Percentiles rank a stretch among this genome's conserved stretches.
These are phyloP conservation scores for Philypnodon macrostomus DNA, from an alignment of 2,797 vertebrate species.

Conservation along the genomic window DNA sequence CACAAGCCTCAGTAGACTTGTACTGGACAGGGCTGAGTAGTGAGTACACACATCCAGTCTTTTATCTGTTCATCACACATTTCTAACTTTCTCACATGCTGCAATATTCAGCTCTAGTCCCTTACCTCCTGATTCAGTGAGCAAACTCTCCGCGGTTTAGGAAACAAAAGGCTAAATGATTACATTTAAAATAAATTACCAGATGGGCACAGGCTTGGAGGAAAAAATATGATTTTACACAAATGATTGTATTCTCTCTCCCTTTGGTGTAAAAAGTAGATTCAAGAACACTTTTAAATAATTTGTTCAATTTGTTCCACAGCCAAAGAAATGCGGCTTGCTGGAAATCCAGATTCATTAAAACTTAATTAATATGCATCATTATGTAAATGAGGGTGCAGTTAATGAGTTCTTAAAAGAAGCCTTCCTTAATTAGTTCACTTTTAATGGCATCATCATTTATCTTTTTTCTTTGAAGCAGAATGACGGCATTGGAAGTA, in stretches of 20 bases:
- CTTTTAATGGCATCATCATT: constrained; percentile 99
- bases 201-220: constrained; percentile 88
- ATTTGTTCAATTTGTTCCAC: constrained; percentile 99
- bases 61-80: constrained; percentile 50
- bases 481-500: constrained; percentile 92
- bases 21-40: constrained; percentile 27
- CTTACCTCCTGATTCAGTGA: constrained; percentile 64
- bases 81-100: constrained; percentile 54
- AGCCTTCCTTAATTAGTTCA: constrained; percentile 99
- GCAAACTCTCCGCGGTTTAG: constrained; percentile 81
- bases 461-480: constrained; percentile 99
- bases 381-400: constrained; percentile 99
- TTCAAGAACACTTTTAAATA: constrained; percentile 99
- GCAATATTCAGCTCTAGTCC: constrained; percentile 57
- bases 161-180: constrained; percentile 91
- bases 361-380: constrained; percentile 99
- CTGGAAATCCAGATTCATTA: constrained; percentile 99
- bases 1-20: constrained; percentile 16
- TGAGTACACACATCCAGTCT: constrained; percentile 38
- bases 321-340: constrained; percentile 99
- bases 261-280: constrained; percentile 99
- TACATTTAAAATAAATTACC: constrained; percentile 97
- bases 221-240: constrained; percentile 88
- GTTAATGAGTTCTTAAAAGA: constrained; percentile 99
- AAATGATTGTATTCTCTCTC: constrained; percentile 95